Conservation (phyloP, 1,140 invertebrate species). For the Oncopodura yosiiana region DNA sequence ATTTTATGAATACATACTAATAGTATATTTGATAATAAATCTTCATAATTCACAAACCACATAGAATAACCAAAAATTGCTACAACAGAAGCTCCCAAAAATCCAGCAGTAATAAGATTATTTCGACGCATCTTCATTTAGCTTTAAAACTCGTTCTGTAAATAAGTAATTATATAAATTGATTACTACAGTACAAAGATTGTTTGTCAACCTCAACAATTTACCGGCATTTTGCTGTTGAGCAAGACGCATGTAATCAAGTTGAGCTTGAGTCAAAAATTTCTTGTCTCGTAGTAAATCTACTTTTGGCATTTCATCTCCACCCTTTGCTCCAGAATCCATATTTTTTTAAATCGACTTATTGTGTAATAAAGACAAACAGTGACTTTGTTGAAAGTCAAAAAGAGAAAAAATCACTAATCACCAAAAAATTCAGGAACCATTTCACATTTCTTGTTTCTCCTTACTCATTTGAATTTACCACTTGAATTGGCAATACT, state of each 20-base stretch:
- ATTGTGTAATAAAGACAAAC: too few species aligned
- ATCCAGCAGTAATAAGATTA: slow-evolving; percentile 53
- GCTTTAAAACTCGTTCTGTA: slow-evolving; percentile 52
- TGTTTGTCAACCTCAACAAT: too few species aligned
- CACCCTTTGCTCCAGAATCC: neutral
- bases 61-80: slow-evolving; percentile 76
- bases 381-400: too few species aligned
- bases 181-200: neutral
- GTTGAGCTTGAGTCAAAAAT: slow-evolving; percentile 52
- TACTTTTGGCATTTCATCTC: slow-evolving; percentile 46
- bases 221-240: slow-evolving; percentile 54
- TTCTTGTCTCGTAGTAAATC: slow-evolving; percentile 42
- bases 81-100: slow-evolving; percentile 52
- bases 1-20: too few species aligned
- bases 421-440: too few species aligned
- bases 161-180: neutral
- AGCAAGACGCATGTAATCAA: slow-evolving; percentile 65
- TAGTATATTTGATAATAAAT: too few species aligned
- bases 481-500: too few species aligned
- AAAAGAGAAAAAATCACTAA: too few species aligned
- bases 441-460: too few species aligned
- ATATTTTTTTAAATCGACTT: too few species aligned
- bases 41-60: too few species aligned
- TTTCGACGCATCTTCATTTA: slow-evolving; percentile 50
- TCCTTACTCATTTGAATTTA: too few species aligned